These are phyloP conservation scores for Lasioglossum marginatum DNA, from an alignment of 2,888 invertebrate genomes.

Conservation along the genomic window DNA sequence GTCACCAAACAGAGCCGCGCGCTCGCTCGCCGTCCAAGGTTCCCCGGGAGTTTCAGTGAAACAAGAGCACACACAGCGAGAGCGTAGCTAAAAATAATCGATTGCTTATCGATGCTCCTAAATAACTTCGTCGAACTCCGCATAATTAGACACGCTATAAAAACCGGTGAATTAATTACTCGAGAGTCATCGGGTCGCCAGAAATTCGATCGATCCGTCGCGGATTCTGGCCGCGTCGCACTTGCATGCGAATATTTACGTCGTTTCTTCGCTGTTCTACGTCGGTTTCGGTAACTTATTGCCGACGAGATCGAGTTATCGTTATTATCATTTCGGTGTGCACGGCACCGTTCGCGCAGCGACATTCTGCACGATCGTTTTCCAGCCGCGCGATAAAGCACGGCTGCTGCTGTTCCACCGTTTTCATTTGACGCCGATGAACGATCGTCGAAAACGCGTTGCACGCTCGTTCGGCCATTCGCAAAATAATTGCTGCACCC, in stretches of 20 bases:
- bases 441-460: neutral
- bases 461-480: neutral
- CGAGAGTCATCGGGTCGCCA: neutral
- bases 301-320: neutral
- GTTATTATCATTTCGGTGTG: neutral
- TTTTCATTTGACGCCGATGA: neutral
- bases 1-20: neutral
- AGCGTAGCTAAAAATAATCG: conserved; percentile 8
- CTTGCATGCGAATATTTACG: neutral
- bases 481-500: neutral
- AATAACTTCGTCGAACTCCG: conserved; percentile 11
- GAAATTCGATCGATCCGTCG: neutral
- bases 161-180: conserved; percentile 2
- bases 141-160: conserved; percentile 9
- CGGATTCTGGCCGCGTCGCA: neutral
- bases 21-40: neutral
- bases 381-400: neutral
- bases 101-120: conserved; percentile 13
- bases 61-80: neutral
- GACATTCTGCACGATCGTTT: neutral
- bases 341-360: neutral
- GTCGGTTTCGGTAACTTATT: neutral
- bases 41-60: conserved; percentile 8
- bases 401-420: neutral
- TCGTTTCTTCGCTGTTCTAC: neutral